Percentiles rank a stretch among this genome's conserved stretches.
Conservation (phyloP, 92 coral and sea anemone genomes). For the Scolanthus callimorphus region DNA sequence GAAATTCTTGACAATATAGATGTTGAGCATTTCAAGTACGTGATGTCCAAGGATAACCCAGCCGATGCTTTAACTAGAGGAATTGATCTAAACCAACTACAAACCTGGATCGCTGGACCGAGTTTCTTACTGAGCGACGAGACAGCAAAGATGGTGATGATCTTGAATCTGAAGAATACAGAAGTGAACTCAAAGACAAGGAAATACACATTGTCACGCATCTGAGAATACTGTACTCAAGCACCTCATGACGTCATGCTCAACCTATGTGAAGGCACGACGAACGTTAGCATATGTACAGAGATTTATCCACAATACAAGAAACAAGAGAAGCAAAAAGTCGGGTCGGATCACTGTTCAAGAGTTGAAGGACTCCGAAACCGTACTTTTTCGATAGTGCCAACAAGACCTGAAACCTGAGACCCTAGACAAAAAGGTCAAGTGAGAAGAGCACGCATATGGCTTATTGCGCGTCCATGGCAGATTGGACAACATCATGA, state of each 20-base stretch:
- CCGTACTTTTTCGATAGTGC: conserved; percentile 25
- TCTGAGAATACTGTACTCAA: not conserved
- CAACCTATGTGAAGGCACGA: conserved; percentile 3
- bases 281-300: conserved; percentile 37
- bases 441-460: conserved; percentile 3
- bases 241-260: not conserved
- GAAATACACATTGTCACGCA: not conserved
- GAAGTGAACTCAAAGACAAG: not conserved
- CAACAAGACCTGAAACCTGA: not conserved
- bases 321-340: not conserved
- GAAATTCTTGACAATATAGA: too few relatives aligned
- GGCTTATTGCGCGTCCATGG: conserved; percentile 37
- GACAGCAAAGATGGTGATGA: too few relatives aligned
- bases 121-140: too few relatives aligned
- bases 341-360: conserved; percentile 19
- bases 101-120: too few relatives aligned
- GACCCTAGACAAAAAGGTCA: conserved; percentile 8
- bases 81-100: too few relatives aligned
- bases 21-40: too few relatives aligned
- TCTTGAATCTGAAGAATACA: not conserved
- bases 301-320: conserved; percentile 19
- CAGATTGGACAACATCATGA: conserved; percentile 11
- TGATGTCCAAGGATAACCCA: conserved; percentile 22
- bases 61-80: too few relatives aligned
- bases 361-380: conserved; percentile 22